These are phyloP conservation scores for Caenorhabditis sp. DNA, from an alignment of 2,888 invertebrate genomes.

Conservation along the genomic window DNA sequence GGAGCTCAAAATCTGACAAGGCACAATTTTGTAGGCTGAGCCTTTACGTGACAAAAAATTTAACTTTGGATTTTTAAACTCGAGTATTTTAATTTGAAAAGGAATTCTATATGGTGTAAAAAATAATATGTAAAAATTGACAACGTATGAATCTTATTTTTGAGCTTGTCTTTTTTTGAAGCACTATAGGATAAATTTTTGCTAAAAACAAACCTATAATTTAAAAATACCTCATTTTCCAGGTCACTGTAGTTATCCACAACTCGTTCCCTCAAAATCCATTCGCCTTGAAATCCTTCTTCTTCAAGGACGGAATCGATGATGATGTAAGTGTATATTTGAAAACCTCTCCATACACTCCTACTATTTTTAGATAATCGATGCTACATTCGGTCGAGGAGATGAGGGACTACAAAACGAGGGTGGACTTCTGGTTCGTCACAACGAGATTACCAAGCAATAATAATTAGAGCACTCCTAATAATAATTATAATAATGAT, in stretches of 20 bases:
- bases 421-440: conserved; percentile 48
- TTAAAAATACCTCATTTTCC: conserved; percentile 3
- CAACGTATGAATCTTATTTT: background rate
- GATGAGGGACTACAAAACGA: conserved; percentile 47
- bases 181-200: no score
- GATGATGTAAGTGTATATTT: conserved; percentile 39
- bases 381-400: conserved; percentile 31
- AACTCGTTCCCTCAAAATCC: conserved; percentile 68
- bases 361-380: conserved; percentile 31
- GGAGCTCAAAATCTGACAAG: no score
- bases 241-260: conserved; percentile 70
- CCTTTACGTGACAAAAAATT: no score
- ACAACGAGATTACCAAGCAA: conserved; percentile 26
- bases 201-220: background rate
- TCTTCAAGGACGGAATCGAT: conserved; percentile 68
- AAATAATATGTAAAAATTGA: no score
- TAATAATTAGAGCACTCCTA: background rate
- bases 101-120: no score
- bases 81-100: no score
- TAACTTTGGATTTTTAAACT: no score
- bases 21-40: no score
- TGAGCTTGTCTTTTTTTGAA: background rate
- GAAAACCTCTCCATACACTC: background rate
- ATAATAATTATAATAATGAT: conserved; percentile 2
- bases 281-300: conserved; percentile 65